phyloP scores from a whole-genome alignment of 2,113 vertebrate species.

The Myotis brandtii region DNA sequence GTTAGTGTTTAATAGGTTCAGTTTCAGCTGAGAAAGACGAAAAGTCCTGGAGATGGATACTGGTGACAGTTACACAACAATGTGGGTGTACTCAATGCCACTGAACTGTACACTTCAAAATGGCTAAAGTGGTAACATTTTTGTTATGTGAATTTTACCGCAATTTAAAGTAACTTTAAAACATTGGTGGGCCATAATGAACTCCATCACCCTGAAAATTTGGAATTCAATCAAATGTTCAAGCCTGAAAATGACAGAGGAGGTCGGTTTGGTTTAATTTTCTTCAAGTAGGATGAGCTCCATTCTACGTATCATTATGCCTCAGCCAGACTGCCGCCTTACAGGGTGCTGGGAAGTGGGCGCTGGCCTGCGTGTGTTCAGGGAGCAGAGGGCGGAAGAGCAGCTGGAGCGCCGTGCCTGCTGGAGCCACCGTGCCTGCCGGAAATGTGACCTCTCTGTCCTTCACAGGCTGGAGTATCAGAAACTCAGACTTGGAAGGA shows the following conservation, averaged over 20 bases:
- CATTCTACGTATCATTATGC: background rate
- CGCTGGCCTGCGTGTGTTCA: fast-evolving
- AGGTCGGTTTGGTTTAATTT: background rate
- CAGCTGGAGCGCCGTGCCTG: background rate
- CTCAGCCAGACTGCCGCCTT: background rate
- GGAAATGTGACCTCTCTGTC: background rate
- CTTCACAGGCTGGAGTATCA: background rate
- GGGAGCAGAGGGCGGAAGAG: background rate
- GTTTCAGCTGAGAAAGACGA: background rate
- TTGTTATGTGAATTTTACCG: background rate
- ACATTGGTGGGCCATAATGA: background rate
- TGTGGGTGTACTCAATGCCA: fast-evolving
- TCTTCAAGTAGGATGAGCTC: background rate
- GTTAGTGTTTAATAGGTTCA: too few species aligned
- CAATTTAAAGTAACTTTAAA: background rate
- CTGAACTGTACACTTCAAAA: background rate
- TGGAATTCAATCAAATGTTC: background rate
- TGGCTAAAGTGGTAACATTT: background rate
- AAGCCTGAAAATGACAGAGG: background rate
- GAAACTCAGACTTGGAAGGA: background rate
- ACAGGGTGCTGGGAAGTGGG: background rate
- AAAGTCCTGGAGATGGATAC: background rate
- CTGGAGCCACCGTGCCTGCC: background rate
- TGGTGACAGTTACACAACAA: background rate
- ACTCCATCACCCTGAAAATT: background rate